Percentiles rank a stretch among this genome's conserved stretches.
Conservation (phyloP, 2,113 vertebrate genomes). For the Etia nguti region DNA sequence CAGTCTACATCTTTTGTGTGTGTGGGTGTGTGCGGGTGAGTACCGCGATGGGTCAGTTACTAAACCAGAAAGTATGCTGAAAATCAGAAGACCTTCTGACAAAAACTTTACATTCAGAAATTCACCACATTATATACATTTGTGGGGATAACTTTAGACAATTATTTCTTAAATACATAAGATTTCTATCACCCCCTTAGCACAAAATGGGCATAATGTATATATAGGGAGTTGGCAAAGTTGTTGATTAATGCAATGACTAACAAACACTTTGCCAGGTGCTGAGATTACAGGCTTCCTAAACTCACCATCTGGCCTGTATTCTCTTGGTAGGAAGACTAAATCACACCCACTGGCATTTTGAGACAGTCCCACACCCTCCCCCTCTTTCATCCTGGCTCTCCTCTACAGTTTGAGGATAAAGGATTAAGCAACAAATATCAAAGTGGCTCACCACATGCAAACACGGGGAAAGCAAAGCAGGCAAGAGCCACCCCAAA, state of each 20-base stretch:
- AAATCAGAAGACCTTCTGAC: background rate
- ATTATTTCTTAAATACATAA: conserved; percentile 36
- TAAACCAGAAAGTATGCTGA: background rate
- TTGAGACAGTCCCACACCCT: background rate
- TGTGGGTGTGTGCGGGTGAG: background rate
- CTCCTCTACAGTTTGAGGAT: background rate
- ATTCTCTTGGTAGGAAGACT: conserved; percentile 38
- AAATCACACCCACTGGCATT: conserved; percentile 38
- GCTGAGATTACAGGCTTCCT: conserved; percentile 51
- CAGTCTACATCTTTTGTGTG: background rate
- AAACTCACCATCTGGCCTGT: conserved; percentile 57
- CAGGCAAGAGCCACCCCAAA: background rate
- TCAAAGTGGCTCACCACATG: background rate
- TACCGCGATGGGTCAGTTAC: background rate
- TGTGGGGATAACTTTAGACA: conserved; percentile 2
- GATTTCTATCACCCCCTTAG: background rate
- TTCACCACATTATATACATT: background rate
- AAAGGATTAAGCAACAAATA: conserved; percentile 2
- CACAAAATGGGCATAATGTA: conserved; percentile 25
- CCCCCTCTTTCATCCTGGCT: background rate
- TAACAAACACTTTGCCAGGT: conserved; percentile 55
- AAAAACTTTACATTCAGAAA: background rate
- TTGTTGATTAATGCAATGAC: conserved; percentile 57
- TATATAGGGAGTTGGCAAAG: conserved; percentile 35
- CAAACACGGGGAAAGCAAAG: background rate